phyloP scores from a whole-genome alignment of 2,797 vertebrate genomes.

The Gouania willdenowi region DNA sequence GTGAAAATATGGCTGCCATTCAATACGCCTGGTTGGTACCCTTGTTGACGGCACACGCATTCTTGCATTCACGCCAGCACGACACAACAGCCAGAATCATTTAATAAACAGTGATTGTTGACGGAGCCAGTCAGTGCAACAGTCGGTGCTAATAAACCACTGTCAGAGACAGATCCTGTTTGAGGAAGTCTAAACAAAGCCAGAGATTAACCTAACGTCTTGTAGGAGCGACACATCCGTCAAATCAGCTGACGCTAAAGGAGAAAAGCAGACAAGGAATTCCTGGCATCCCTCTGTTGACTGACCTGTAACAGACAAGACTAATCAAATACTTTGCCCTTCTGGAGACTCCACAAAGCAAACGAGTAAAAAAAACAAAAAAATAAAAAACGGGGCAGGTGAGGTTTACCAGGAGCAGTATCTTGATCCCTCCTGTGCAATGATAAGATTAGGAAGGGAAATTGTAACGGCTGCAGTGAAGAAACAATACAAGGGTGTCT shows the following conservation, averaged over 20 bases:
- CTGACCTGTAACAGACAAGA: constrained; percentile 47
- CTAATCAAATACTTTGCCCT: constrained; percentile 28
- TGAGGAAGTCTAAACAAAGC: constrained; percentile 25
- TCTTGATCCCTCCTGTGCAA: constrained; percentile 15
- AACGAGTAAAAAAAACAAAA: too few relatives aligned
- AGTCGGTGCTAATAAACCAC: background rate
- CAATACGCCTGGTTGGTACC: background rate
- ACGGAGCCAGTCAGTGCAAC: background rate
- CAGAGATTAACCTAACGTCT: constrained; percentile 18
- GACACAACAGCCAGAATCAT: background rate
- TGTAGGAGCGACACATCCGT: constrained; percentile 31
- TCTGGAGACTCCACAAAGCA: constrained; percentile 10
- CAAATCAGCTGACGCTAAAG: constrained; percentile 33
- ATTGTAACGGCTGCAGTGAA: constrained; percentile 5
- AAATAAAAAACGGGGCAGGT: constrained; percentile 15
- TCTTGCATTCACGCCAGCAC: background rate
- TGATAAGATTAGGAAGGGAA: constrained; percentile 2
- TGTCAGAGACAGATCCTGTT: background rate
- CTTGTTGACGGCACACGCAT: background rate
- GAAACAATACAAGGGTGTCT: background rate
- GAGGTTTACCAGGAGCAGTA: constrained; percentile 14
- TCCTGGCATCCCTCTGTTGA: constrained; percentile 38
- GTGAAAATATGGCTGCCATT: background rate
- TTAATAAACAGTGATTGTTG: background rate
- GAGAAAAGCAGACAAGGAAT: constrained; percentile 48